Evolutionary conservation across 2,888 invertebrate genomes (phyloP), one percentile per base, ranked within the genome.

Genomic region (Tenthredo mesomela): DNA sequence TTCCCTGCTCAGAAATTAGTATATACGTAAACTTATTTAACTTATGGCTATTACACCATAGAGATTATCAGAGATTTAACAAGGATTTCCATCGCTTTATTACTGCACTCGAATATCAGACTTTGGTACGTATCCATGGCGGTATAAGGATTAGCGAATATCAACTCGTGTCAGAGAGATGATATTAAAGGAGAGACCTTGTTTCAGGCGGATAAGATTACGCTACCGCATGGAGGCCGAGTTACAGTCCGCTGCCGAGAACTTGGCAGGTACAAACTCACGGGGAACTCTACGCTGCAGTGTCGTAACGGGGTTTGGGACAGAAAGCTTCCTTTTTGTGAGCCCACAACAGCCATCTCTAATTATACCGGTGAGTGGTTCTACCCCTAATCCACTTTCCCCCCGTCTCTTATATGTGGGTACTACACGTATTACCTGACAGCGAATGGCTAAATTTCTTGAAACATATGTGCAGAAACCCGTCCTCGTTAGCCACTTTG

Each of bases 231-330:
- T 91, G 97, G 97, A 54, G 96, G 97, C 83, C 95, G 95, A 85
- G 95, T 98, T 86, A 95, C 95, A 89, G 96, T 96, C 29, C 95
- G 97, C 87, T 98, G 98, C 93, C 95, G 96, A 84, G 96, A 97
- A 90, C 94, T 98, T 88, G 98, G 98, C 47, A 95, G 97, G 89
- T 98, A 97, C 94, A 98, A 98, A 93, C 94, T 98, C 88, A 95
- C 96, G 86, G 98, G 98, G 37, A 97, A 97, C 82, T 95, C 96
- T n/a, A 93, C 95, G 83, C 94, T 97, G 58, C 95, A 96, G 50
- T 98, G 98, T 92, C 96, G 96, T 88, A 97, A 98, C 91, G 97
- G 97, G 2, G 95, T 95, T 82, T 98, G 98, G 98, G 95, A 95
- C 37, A 95, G 96, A 0, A 95, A 95, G 87, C 94, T 97, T 91